Evolutionary conservation across 2,113 vertebrate species (phyloP).

Genomic region (Corythaeola cristata): DNA sequence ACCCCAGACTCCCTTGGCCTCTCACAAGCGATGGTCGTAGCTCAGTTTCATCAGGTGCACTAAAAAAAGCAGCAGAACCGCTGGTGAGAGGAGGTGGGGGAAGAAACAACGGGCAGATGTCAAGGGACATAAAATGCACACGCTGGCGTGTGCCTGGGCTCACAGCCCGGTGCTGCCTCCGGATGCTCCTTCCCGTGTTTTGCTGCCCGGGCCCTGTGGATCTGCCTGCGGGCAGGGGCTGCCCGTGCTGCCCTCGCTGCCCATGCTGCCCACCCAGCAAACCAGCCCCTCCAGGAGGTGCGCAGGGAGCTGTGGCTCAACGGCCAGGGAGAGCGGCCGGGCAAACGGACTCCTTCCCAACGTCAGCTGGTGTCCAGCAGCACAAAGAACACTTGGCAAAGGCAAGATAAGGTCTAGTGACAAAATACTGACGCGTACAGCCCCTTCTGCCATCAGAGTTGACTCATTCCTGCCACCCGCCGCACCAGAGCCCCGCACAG

Average conservation of each 20-base stretch:
- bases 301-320: background rate
- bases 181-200: background rate
- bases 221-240: background rate
- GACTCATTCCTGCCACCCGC: background rate
- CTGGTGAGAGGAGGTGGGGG: background rate
- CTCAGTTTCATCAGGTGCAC: background rate
- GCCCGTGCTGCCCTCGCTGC: too few species aligned
- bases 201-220: background rate
- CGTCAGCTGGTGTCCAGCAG: background rate
- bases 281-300: background rate
- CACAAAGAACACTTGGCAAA: background rate
- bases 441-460: background rate
- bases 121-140: background rate
- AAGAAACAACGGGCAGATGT: background rate
- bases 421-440: rapidly evolving
- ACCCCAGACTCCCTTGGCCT: background rate
- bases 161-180: background rate
- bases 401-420: background rate
- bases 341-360: background rate
- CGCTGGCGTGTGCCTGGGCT: background rate
- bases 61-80: background rate
- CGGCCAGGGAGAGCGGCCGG: too few species aligned
- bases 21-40: background rate
- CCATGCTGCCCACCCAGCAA: background rate
- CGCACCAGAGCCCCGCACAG: background rate